A percentile compares a stretch with the other conserved stretches of the same genome.
Evolutionary conservation across 2,797 vertebrate species (phyloP).

Genomic region (Chaetophractus vellerosus): DNA sequence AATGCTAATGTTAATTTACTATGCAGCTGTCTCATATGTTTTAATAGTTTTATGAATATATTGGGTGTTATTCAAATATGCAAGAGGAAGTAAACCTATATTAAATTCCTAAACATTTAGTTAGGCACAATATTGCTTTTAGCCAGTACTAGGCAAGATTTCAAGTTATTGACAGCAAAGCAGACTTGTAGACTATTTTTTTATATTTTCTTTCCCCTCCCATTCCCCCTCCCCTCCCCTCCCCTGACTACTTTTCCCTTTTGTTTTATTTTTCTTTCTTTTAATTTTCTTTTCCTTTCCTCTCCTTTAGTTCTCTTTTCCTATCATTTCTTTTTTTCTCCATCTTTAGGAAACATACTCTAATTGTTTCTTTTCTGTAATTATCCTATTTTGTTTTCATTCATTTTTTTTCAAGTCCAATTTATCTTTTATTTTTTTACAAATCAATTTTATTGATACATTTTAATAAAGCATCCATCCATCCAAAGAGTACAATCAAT

Average conservation of each 20-base stretch:
- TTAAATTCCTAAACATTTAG: neutral
- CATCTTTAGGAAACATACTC: no score
- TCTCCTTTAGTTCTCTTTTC: neutral
- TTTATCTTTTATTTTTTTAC: no score
- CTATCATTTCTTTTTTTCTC: neutral
- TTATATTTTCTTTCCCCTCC: neutral
- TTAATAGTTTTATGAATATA: constrained; percentile 1
- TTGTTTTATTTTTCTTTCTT: no score
- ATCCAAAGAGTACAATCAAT: no score
- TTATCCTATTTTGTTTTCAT: no score
- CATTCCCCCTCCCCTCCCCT: no score
- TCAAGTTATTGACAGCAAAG: neutral
- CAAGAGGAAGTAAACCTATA: neutral
- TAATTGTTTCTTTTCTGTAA: no score
- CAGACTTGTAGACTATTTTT: neutral
- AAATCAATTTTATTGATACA: no score
- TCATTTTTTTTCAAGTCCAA: no score
- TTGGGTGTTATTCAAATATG: constrained; percentile 7
- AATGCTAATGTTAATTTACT: neutral
- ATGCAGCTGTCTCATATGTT: neutral
- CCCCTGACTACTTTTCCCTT: no score
- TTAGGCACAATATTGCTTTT: neutral
- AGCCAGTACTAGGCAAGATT: neutral
- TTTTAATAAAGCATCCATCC: no score
- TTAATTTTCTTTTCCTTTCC: fast-evolving